These are phyloP conservation scores for Ormia ochracea DNA, from an alignment of 2,888 invertebrate species.

Conservation along the genomic window DNA sequence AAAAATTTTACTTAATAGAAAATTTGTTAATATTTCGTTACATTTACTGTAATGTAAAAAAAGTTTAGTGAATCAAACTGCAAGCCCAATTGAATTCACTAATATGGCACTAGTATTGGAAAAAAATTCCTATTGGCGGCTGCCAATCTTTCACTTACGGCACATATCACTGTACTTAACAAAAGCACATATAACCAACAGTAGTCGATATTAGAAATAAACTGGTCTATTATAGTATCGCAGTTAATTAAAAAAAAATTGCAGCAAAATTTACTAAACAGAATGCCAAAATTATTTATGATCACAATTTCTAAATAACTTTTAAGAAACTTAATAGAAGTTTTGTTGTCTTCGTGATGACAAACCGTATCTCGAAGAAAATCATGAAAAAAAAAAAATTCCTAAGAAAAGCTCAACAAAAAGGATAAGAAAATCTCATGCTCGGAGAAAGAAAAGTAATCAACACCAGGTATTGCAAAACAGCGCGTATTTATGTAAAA, in stretches of 20 bases:
- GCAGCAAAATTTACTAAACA: not conserved
- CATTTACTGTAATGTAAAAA: no score
- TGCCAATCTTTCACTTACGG: no score
- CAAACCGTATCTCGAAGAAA: slow-evolving; percentile 28
- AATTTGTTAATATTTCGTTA: no score
- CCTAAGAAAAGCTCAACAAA: slow-evolving; percentile 1
- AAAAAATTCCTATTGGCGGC: no score
- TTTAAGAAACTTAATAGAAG: slow-evolving; percentile 10
- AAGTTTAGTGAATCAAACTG: no score
- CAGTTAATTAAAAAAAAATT: no score
- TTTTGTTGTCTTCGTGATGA: slow-evolving; percentile 19
- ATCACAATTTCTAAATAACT: slow-evolving; percentile 10
- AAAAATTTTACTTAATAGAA: no score
- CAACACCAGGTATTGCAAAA: not conserved
- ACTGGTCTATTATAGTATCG: not conserved
- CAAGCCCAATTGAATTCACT: no score
- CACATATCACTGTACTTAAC: not conserved
- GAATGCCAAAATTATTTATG: slow-evolving; percentile 2
- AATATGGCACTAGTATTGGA: no score
- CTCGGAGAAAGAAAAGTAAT: not conserved
- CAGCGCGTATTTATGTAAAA: not conserved
- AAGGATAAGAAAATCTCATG: not conserved
- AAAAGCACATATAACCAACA: not conserved
- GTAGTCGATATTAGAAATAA: not conserved
- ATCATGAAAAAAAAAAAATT: slow-evolving; percentile 5